Evolutionary conservation across 1,140 invertebrate genomes (phyloP), one percentile per base, ranked within the genome.

Genomic region (Calliphora vicina): DNA sequence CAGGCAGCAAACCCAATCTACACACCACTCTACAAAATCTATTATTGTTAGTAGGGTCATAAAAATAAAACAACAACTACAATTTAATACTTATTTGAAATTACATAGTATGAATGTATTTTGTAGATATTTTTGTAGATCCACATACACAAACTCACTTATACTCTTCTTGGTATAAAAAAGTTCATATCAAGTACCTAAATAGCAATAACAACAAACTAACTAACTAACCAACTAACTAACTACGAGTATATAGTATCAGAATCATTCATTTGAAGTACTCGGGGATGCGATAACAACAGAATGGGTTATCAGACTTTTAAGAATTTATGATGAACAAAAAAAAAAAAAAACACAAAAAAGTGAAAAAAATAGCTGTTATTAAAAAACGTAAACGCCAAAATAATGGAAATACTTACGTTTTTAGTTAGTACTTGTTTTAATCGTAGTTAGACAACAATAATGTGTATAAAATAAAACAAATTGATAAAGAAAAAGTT

Each of bases 261-360:
- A 67, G 15, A 67, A 67, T 67, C 61, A 67, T 23, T 8, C 23
- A 67, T 67, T 67, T 67, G 17, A 25, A 67, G 61, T 67, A 25
- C 20, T 67, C 20, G 8, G 61, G 50, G 61, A 67, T 67, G 20
- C n/a, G 61, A 67, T 67, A 67, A 67, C 35, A 35, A 35, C n/a
- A 67, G 61, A 67, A 67, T 67, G 61, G 61, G 8, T 67, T 67
- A 67, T 67, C 61, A 25, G 61, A 67, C n/a, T 23, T 67, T 67
- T 67, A 67, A 67, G 61, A 67, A 67, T 67, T 67, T 67, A 67
- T 67, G 61, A 67, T 67, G 61, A 12, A 57, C 50, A 17, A 57
- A 57, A 57, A 57, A 3, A 57, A 57, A 57, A n/a, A n/a, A 57
- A 5, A 57, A 57, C 5, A 57, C 50, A 57, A 57, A 57, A 57